Evolutionary conservation across 2,113 vertebrate genomes (phyloP), one percentile per base, ranked within the genome.

Genomic region (Hydrolagus affinis): DNA sequence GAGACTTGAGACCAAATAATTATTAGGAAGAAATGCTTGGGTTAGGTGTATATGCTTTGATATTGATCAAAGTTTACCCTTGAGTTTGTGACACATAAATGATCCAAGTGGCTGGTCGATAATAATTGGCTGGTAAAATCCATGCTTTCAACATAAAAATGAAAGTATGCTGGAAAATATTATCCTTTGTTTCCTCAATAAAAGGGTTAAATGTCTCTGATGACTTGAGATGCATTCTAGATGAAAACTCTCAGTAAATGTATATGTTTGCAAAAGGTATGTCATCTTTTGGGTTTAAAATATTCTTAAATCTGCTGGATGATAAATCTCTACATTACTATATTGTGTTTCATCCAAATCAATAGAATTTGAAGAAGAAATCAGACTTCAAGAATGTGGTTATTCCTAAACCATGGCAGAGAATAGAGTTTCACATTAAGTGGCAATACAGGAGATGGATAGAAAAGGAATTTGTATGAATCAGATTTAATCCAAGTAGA

Each of bases 1-100:
- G 91, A 95, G 0, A 94, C 89, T 76, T 95, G 93, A 94, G 19
- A 14, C 17, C 2, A 85, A 2, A 12, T 56, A 4, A n/a, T 57
- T 44, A 17, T 44, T 69, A 28, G 1, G 21, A 57, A 14, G 23
- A 23, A 70, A 25, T 25, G 21, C 56, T 56, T 21, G 44, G 44
- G 17, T 44, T 57, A 57, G 14, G 17, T 32, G 69, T 57, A 71
- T 70, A 59, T 66, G 78, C 62, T 32, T 28, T 66, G 25, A 60
- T 10, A 66, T 21, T 75, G 73, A 75, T 62, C 62, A 83, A 83
- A 83, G 60, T 8, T 83, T 32, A 66, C 78, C 17, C 62, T 83
- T 17, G 66, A 8, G 32, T 66, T 32, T 25, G 19, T 14, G 11
- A 25, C 1, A 80, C 73, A 21, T 75, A 21, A 17, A 8, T 57